Base-by-base conservation (phyloP, 1,140 invertebrate species). In the Epicauta chinensis region DNA sequence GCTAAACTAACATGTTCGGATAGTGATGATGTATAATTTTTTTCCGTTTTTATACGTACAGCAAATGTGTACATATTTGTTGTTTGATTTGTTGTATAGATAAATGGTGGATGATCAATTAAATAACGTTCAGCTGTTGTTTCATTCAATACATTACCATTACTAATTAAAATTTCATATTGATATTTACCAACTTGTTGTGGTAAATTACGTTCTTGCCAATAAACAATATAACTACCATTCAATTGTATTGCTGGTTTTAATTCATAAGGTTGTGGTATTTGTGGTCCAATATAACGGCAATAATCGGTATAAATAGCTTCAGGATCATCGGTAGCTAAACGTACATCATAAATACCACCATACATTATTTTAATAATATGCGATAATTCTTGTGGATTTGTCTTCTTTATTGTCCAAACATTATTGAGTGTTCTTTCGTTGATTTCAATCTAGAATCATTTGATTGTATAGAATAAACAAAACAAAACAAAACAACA, bases 201-300 rank as follows among this genome's bases (percentile, higher is more conserved):
- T 1, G 63, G 55, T 13, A 65, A 29, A 2, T 64, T 55, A 3
- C 57, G 60, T 48, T 79, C 73, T 30, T 75, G 62, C 85, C 87
- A 89, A 57, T 73, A 76, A 3, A 89, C 65, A 51, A 82, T 65
- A 56, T 80, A 80, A 52, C 76, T 76, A 12, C 79, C 76, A 71
- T 80, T 75, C 57, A 66, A 59, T 59, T 77, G 69, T 2, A 73
- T 68, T 40, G 75, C 67, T 3, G 82, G 76, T 35, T 73, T 71
- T 0, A 91, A 59, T 61, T 82, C 81, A 64, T 77, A 74, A 2
- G 87, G 87, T n/a, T 81, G 66, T 12, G 77, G 68, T 35, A 88
- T 74, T 5, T 69, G 62, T 2, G 81, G 82, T 0, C 81, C 82
- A 30, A 61, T 47, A 48, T 79, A 81, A 2, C 68, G 55, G 1